phyloP scores from a whole-genome alignment of 2,113 vertebrate species.

The Empidonax alnorum region DNA sequence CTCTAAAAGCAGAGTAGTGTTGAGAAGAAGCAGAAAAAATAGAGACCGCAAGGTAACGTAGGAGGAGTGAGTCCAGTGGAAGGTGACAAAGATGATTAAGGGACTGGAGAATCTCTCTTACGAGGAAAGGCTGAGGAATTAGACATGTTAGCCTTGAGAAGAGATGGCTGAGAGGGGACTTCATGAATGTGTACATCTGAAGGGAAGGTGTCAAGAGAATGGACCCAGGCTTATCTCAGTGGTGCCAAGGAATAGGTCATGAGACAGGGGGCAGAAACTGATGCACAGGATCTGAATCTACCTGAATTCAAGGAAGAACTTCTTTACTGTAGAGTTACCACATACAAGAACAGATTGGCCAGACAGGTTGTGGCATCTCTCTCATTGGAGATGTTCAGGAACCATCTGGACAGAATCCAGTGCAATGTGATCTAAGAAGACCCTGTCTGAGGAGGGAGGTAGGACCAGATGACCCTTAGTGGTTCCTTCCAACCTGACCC shows the following conservation, averaged over 20 bases:
- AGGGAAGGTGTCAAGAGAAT: not conserved
- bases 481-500: not conserved
- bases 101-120: not conserved
- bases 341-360: not conserved
- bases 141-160: not conserved
- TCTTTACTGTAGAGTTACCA: not conserved
- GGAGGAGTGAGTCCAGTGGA: not conserved
- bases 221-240: not conserved
- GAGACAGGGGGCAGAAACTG: not conserved
- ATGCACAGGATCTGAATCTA: not conserved
- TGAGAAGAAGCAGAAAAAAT: not conserved
- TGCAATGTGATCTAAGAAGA: not conserved
- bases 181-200: not conserved
- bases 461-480: not conserved
- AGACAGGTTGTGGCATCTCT: not conserved
- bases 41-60: rapidly evolving
- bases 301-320: not conserved
- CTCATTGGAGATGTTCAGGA: not conserved
- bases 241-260: not conserved
- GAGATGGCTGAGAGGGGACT: not conserved
- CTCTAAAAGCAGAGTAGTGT: not conserved
- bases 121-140: not conserved
- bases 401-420: not conserved
- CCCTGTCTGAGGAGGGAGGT: not conserved
- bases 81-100: not conserved